Conservation (phyloP, 2,888 invertebrate species). For the Mamestra brassicae region DNA sequence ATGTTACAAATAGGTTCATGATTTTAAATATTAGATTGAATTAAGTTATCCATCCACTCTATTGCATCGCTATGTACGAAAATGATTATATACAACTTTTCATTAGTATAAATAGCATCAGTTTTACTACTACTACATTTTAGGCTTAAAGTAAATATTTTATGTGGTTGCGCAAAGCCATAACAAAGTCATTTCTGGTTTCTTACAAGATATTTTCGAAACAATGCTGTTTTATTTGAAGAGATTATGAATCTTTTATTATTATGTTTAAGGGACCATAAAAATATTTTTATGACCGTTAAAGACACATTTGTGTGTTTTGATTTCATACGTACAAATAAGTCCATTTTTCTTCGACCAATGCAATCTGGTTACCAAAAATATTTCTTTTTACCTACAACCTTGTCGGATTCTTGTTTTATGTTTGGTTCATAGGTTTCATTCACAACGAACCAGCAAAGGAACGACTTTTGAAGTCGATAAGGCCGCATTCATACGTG, state of each 20-base stretch:
- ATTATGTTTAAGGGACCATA: constrained; percentile 7
- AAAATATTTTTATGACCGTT: constrained; percentile 1
- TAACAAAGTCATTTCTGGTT: constrained; percentile 17
- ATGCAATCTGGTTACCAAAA: no score
- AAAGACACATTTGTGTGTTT: not conserved
- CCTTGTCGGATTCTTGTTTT: not conserved
- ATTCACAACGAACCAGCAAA: not conserved
- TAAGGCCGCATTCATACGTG: not conserved
- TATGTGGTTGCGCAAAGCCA: constrained; percentile 9
- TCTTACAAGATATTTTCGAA: constrained; percentile 16
- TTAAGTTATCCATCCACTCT: not conserved
- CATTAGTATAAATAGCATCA: not conserved
- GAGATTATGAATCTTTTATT: not conserved
- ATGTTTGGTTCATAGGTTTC: not conserved
- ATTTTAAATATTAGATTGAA: not conserved
- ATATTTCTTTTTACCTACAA: not conserved
- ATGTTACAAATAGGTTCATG: no score
- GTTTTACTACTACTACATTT: constrained; percentile 18
- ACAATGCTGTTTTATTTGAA: constrained; percentile 33
- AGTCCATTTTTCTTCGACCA: no score
- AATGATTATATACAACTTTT: not conserved
- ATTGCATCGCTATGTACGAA: not conserved
- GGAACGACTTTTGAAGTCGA: not conserved
- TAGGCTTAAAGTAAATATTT: not conserved
- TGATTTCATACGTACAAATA: not conserved